A percentile compares a stretch with the other conserved stretches of the same genome.
phyloP scores from a whole-genome alignment of 2,113 vertebrate species.

The Coptodon bakossiorum region DNA sequence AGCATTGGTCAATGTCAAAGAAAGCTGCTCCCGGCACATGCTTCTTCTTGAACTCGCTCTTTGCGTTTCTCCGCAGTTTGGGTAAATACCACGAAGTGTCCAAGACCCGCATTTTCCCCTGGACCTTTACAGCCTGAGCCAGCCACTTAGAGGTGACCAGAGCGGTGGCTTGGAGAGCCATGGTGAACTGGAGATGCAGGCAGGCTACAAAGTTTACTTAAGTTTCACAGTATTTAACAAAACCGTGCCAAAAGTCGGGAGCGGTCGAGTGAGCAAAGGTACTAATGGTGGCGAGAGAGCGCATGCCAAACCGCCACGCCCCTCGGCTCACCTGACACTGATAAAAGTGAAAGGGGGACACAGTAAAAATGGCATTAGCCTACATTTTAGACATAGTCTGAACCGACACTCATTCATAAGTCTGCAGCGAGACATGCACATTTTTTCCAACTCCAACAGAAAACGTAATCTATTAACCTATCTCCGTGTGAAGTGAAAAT shows the following conservation, averaged over 20 bases:
- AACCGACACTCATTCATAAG: background rate
- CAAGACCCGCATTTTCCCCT: conserved; percentile 72
- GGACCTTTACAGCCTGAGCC: conserved; percentile 69
- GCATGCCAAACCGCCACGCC: background rate
- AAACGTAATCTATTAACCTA: background rate
- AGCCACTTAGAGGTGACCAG: conserved; percentile 84
- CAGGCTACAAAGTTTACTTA: background rate
- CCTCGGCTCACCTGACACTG: background rate
- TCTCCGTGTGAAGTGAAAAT: background rate
- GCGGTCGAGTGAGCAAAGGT: background rate
- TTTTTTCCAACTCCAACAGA: background rate
- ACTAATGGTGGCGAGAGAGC: background rate
- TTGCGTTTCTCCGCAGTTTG: conserved; percentile 73
- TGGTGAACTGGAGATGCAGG: conserved; percentile 10
- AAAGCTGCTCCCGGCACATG: conserved; percentile 85
- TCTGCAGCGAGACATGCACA: background rate
- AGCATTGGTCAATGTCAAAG: conserved; percentile 88
- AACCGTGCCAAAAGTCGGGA: background rate
- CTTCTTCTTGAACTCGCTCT: conserved; percentile 75
- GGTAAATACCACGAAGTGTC: conserved; percentile 94
- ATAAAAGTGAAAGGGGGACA: background rate
- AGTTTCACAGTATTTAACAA: background rate
- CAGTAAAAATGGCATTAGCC: background rate
- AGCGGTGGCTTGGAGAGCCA: conserved; percentile 75
- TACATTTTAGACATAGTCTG: background rate